Percentiles rank a stretch among this genome's conserved stretches.
phyloP scores from a whole-genome alignment of 2,888 invertebrate genomes.

The Amphipyra tragopoginis region DNA sequence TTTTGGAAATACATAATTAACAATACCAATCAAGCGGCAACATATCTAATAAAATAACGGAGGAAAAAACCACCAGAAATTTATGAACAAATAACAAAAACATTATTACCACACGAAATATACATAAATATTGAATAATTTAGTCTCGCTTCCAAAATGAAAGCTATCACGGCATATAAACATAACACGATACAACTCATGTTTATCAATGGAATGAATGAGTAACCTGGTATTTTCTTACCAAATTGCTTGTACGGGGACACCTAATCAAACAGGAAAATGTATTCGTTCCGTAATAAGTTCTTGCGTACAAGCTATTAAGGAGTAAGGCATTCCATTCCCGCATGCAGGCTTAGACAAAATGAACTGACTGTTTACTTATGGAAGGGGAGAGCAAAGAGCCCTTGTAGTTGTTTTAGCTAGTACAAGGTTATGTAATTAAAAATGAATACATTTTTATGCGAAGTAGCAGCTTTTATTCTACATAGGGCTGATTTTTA shows the following conservation, averaged over 20 bases:
- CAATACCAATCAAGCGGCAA: background rate
- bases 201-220: conserved; percentile 51
- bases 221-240: conserved; percentile 44
- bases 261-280: conserved; percentile 57
- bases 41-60: background rate
- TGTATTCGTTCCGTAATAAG: conserved; percentile 38
- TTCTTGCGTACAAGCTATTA: conserved; percentile 40
- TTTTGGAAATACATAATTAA: too few species aligned
- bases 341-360: conserved; percentile 17
- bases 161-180: background rate
- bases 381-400: conserved; percentile 8
- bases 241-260: conserved; percentile 46
- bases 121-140: conserved; percentile 20
- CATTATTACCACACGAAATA: background rate
- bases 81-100: background rate
- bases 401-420: conserved; percentile 1
- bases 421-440: conserved; percentile 9
- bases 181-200: conserved; percentile 17
- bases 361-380: conserved; percentile 28
- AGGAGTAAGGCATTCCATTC: conserved; percentile 32
- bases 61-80: too few species aligned
- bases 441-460: conserved; percentile 4
- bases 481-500: too few species aligned
- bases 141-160: conserved; percentile 4
- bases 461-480: background rate